phyloP scores from a whole-genome alignment of 2,113 vertebrate species.

The Heteronetta atricapilla region DNA sequence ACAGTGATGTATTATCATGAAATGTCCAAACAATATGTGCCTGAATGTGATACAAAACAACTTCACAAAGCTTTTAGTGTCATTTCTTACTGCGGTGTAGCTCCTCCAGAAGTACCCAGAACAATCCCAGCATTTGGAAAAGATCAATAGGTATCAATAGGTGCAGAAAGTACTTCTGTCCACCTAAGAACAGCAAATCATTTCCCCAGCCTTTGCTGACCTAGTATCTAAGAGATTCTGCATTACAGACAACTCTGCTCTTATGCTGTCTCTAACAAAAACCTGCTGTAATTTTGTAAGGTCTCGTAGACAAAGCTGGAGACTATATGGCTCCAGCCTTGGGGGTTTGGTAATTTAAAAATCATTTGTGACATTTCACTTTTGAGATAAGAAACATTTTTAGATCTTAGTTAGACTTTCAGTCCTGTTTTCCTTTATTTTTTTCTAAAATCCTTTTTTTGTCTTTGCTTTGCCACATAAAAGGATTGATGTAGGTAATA shows the following conservation, averaged over 20 bases:
- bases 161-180: conserved; percentile 7
- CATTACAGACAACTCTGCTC: background rate
- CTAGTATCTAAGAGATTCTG: background rate
- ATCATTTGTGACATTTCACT: conserved; percentile 19
- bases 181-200: background rate
- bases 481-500: conserved; percentile 67
- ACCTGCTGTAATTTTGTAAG: background rate
- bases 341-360: conserved; percentile 1
- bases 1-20: background rate
- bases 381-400: conserved; percentile 13
- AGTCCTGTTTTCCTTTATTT: conserved; percentile 1
- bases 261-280: background rate
- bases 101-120: background rate
- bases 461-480: conserved; percentile 40
- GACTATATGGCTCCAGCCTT: background rate
- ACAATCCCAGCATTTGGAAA: background rate
- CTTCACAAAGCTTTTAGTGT: background rate
- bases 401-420: conserved; percentile 17
- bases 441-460: conserved; percentile 1
- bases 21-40: background rate
- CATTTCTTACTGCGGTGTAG: background rate
- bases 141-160: background rate
- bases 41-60: background rate
- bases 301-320: background rate
- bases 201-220: background rate